Conservation (phyloP, 1,140 invertebrate genomes). For the Plectrocnemia conspersa region DNA sequence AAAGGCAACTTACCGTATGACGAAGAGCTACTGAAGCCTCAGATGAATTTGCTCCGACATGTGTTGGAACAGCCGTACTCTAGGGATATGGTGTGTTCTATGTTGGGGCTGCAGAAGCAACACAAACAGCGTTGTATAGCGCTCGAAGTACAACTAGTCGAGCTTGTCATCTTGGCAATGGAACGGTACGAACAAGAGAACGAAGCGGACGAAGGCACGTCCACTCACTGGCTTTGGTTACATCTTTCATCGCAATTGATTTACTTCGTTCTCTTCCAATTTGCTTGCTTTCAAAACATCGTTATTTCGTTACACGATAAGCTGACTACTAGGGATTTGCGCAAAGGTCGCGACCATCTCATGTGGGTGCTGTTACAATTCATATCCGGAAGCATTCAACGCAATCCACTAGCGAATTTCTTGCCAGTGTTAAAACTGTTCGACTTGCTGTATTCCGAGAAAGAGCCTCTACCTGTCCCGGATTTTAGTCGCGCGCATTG, state of each 20-base stretch:
- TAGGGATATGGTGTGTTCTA: constrained; percentile 91
- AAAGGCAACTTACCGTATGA: constrained; percentile 92
- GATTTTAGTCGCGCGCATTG: constrained; percentile 82
- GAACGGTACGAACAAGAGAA: constrained; percentile 74
- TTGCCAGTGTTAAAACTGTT: constrained; percentile 87
- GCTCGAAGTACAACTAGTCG: constrained; percentile 89
- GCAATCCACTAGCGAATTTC: constrained; percentile 86
- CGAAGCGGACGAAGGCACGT: constrained; percentile 61
- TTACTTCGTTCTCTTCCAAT: constrained; percentile 93
- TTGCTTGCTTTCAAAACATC: constrained; percentile 88
- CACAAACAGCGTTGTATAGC: constrained; percentile 85
- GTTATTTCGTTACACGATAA: constrained; percentile 85
- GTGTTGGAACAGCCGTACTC: constrained; percentile 94
- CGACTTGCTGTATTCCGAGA: constrained; percentile 89
- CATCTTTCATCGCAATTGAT: constrained; percentile 93
- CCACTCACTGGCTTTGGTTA: constrained; percentile 83
- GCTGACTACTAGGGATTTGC: constrained; percentile 72
- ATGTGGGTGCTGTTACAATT: constrained; percentile 98
- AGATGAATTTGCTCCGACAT: constrained; percentile 81
- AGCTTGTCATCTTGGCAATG: constrained; percentile 87
- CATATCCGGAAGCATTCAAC: constrained; percentile 93
- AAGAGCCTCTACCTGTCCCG: constrained; percentile 82
- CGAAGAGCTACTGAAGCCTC: constrained; percentile 82
- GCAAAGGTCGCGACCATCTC: constrained; percentile 87
- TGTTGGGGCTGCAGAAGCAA: constrained; percentile 90